These are phyloP conservation scores for Sweltsa coloradensis DNA, from an alignment of 1,140 invertebrate species.

Conservation along the genomic window DNA sequence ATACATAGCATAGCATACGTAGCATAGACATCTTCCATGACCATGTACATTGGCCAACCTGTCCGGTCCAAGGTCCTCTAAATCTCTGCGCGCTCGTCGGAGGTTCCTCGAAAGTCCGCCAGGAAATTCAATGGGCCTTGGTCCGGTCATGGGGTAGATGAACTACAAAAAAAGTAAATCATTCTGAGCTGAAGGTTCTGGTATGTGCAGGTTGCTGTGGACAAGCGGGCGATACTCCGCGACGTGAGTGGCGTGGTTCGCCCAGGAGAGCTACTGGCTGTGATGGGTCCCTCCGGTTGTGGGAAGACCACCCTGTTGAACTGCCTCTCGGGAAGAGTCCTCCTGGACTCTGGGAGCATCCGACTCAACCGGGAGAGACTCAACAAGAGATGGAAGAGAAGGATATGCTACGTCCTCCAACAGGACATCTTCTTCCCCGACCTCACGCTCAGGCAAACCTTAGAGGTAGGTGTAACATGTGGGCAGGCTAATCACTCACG, in stretches of 20 bases:
- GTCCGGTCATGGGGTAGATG: too few species aligned
- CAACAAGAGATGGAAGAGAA: constrained; percentile 59
- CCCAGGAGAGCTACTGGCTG: constrained; percentile 66
- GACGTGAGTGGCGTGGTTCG: constrained; percentile 61
- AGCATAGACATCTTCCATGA: too few species aligned
- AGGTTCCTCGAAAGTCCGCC: too few species aligned
- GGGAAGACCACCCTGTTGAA: constrained; percentile 77
- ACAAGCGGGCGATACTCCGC: constrained; percentile 48
- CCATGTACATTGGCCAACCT: too few species aligned
- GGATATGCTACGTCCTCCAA: constrained; percentile 74
- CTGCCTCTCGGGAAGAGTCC: constrained; percentile 54
- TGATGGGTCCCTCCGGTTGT: constrained; percentile 75
- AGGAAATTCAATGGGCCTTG: too few species aligned
- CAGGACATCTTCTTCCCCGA: constrained; percentile 76
- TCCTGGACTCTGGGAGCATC: constrained; percentile 53
- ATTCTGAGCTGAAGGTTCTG: too few species aligned
- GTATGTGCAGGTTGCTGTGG: constrained; percentile 34
- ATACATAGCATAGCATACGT: too few species aligned
- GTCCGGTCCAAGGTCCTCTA: too few species aligned
- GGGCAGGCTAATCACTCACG: too few species aligned
- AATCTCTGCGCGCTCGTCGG: too few species aligned
- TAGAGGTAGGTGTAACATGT: constrained; percentile 41
- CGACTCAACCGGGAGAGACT: constrained; percentile 61
- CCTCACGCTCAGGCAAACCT: constrained; percentile 65
- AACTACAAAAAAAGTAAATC: too few species aligned